These are phyloP conservation scores for Campoletis raptor DNA, from an alignment of 2,888 invertebrate genomes.

Conservation along the genomic window DNA sequence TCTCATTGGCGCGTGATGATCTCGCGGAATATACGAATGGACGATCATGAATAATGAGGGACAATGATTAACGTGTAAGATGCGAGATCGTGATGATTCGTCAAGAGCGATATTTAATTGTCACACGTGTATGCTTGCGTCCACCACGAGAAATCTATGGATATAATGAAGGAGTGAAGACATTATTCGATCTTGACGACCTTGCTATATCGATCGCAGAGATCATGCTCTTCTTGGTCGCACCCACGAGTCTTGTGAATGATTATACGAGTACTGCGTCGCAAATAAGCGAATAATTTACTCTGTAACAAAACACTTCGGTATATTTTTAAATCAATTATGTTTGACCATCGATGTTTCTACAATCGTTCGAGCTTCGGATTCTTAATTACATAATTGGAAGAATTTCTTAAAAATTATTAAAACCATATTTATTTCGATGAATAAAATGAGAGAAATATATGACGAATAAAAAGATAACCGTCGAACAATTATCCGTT, in stretches of 20 bases:
- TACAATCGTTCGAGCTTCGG: not conserved
- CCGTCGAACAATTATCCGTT: not conserved
- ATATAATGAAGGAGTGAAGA: slow-evolving; percentile 31
- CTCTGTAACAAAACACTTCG: slow-evolving; percentile 7
- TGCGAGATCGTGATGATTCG: slow-evolving; percentile 53
- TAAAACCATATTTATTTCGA: not conserved
- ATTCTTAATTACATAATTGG: not conserved
- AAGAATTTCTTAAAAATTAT: not conserved
- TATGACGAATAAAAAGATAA: not conserved
- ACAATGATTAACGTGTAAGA: slow-evolving; percentile 53
- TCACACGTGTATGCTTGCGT: slow-evolving; percentile 42
- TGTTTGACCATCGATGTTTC: not conserved
- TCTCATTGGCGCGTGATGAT: slow-evolving; percentile 51
- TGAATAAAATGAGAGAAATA: not conserved
- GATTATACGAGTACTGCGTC: slow-evolving; percentile 53
- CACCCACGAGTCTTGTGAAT: slow-evolving; percentile 69
- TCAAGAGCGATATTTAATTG: slow-evolving; percentile 55
- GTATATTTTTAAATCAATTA: not conserved
- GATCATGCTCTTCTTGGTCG: slow-evolving; percentile 67
- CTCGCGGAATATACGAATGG: slow-evolving; percentile 34
- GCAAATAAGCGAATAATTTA: slow-evolving; percentile 49
- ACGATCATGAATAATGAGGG: slow-evolving; percentile 48
- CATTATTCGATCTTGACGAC: slow-evolving; percentile 57
- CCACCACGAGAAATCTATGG: slow-evolving; percentile 17
- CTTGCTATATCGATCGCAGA: slow-evolving; percentile 58